Evolutionary conservation across 2,113 vertebrate genomes (phyloP).

Genomic region (Rattus rattus): DNA sequence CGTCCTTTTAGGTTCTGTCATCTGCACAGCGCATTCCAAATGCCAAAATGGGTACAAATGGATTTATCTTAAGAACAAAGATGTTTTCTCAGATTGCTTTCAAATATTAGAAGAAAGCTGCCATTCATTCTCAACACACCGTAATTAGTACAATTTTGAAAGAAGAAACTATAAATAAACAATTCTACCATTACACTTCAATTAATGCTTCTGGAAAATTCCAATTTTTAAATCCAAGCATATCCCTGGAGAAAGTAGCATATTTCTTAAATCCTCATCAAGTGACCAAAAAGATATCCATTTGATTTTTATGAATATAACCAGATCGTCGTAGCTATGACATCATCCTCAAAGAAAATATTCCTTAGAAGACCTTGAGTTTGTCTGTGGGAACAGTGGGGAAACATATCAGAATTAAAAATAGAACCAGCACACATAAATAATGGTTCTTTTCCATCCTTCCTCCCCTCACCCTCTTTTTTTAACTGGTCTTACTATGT

Average conservation of each 20-base stretch:
- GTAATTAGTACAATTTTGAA: slow-evolving; percentile 21
- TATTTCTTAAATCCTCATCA: neutral
- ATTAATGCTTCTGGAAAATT: neutral
- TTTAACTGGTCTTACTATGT: neutral
- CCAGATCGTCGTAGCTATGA: neutral
- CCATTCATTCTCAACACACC: neutral
- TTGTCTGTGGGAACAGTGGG: neutral
- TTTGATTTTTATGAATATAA: neutral
- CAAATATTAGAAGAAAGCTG: neutral
- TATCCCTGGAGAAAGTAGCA: neutral
- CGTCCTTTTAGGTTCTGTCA: neutral
- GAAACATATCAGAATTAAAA: slow-evolving; percentile 15
- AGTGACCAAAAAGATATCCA: neutral
- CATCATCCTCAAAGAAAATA: neutral
- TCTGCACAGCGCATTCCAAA: neutral
- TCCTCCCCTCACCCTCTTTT: rapidly evolving
- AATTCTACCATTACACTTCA: neutral
- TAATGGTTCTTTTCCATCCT: neutral
- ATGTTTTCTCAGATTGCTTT: neutral
- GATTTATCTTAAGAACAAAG: neutral
- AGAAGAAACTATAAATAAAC: neutral
- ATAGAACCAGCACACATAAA: neutral
- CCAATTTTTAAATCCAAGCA: neutral
- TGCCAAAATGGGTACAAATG: neutral
- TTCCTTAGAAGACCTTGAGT: neutral